Evolutionary conservation across 2,113 vertebrate genomes (phyloP), one percentile per base, ranked within the genome.

Genomic region (Atherinomorus stipes): DNA sequence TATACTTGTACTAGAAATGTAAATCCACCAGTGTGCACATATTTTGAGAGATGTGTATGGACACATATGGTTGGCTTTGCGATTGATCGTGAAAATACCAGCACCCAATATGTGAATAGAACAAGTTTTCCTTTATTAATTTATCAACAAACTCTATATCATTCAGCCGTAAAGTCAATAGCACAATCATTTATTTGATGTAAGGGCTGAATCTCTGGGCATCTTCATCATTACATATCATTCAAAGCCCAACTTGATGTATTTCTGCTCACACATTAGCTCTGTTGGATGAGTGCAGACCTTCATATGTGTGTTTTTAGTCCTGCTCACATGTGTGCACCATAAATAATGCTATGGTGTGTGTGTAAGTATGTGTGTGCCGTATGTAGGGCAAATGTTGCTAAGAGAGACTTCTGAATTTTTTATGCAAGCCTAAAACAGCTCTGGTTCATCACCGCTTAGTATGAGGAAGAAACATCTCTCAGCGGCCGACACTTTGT

Each of bases 341-440:
- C 72, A 78, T 85, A 67, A 89, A 80, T 81, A 72, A 78, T 83
- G 65, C 60, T 59, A 13, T 49, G 82, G 72, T 70, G 81, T 80
- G 72, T 82, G 71, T 31, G 64, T 58, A 70, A 64, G 78, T 84
- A 61, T 72, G 85, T 86, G 61, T 74, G 9, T 64, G 83, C 81
- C 54, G 68, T 90, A 93, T 92, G 82, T 92, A 91, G 92, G 91
- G 78, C 89, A 23, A 90, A 90, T 87, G 87, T 83, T 90, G 85
- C 82, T 71, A 66, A 88, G 88, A 88, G 88, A 89, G 78, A 76
- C 80, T 75, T 57, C 62, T 93, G 85, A 88, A 92, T 91, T 91
- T 92, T 93, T 93, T 78, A 92, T 93, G 87, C 18, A 18, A 87
- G 60, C 81, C 86, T 83, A 89, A 91, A 92, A 89, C 85, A 88